Base-by-base conservation (phyloP, 2,888 invertebrate species). In the Monochamus alternatus region DNA sequence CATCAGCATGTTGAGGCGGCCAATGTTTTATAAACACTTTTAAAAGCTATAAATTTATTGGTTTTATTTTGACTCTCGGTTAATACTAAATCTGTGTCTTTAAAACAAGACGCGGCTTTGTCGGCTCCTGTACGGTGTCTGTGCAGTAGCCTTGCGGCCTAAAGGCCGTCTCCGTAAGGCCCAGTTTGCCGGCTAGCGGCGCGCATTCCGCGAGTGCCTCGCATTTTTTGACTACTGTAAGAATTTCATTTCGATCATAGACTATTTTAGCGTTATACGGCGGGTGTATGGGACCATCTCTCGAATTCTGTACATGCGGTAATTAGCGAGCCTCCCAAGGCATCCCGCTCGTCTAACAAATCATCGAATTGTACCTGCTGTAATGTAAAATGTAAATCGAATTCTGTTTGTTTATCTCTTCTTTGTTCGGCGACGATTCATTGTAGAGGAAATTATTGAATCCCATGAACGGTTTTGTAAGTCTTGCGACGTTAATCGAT, bases 181-280 rank as follows among this genome's bases (percentile, higher is more conserved):
- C 80, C 78, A 83, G 74, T 84, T 83, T 86, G 80, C 81, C 82
- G 78, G 74, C 75, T 69, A 81, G 75, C 78, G 75, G 75, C 32
- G 31, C 60, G 71, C 86, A 86, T 88, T 86, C 87, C 85, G 44
- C 68, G 82, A 82, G 84, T 79, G 82, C 80, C 83, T 79, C 79
- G 85, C 85, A 87, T 88, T 88, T 88, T 88, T 87, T 87, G 88
- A 88, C 88, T 88, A 88, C 88, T 88, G 88, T 87, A 87, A 86
- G 88, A 88, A 88, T 88, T 87, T 88, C 84, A 87, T 81, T 84
- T 85, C 76, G 81, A 84, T 84, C 85, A 84, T 85, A 83, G 84
- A 81, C 80, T 80, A 82, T 84, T 82, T 82, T 79, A 81, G 80
- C 79, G 81, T 71, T 76, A 72, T 76, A 72, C 73, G 43, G 73